A percentile compares a stretch with the other conserved stretches of the same genome.
These are phyloP conservation scores for Drosophila atroscutellata DNA, from an alignment of 2,888 invertebrate species.

Conservation along the genomic window DNA sequence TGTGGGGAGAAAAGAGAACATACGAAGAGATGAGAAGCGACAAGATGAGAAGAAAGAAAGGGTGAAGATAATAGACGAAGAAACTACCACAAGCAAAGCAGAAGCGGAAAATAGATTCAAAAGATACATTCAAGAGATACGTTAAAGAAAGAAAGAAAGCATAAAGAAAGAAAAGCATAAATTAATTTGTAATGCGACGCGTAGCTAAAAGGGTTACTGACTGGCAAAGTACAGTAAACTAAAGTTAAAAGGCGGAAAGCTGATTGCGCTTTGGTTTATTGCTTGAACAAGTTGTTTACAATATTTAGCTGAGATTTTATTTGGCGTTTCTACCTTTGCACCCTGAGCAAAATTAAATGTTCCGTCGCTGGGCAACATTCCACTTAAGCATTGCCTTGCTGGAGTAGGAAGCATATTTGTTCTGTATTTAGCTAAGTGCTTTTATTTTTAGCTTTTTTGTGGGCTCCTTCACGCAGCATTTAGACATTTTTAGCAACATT, in stretches of 20 bases:
- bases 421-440: constrained; percentile 34
- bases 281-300: constrained; percentile 13
- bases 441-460: constrained; percentile 30
- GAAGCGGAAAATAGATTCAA: not conserved
- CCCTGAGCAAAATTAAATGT: not conserved
- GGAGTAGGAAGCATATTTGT: constrained; percentile 6
- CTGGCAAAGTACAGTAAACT: not conserved
- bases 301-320: constrained; percentile 5
- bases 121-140: not conserved
- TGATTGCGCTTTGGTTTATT: constrained; percentile 12
- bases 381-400: constrained; percentile 10
- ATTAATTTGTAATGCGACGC: not conserved
- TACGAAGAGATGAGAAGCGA: not conserved
- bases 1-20: not conserved
- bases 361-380: not conserved
- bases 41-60: not conserved
- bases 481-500: constrained; percentile 54
- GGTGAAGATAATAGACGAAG: not conserved
- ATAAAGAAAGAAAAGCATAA: not conserved
- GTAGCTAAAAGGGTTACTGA: not conserved
- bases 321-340: not conserved
- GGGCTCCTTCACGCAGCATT: constrained; percentile 53
- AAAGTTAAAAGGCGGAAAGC: constrained; percentile 3
- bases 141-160: not conserved
- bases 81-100: not conserved